Percentiles rank a stretch among this genome's conserved stretches.
Evolutionary conservation across 2,888 invertebrate species (phyloP).

Genomic region (Hoplodrina ambigua): DNA sequence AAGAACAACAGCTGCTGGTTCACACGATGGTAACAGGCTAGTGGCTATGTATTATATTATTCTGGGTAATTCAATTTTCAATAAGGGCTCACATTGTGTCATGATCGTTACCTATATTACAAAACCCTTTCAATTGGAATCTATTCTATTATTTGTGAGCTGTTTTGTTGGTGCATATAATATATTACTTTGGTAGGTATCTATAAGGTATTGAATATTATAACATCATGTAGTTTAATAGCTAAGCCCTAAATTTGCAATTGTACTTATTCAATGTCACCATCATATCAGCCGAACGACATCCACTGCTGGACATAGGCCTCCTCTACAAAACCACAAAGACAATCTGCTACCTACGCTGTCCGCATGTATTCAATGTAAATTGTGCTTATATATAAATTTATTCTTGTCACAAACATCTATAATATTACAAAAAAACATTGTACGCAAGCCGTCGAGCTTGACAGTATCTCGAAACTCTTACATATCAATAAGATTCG

Average conservation of each 20-base stretch:
- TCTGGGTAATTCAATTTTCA: constrained; percentile 46
- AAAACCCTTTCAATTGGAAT: constrained; percentile 44
- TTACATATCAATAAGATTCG: constrained; percentile 17
- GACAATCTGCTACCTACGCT: no score
- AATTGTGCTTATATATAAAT: no score
- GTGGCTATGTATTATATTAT: constrained; percentile 35
- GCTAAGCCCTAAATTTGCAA: not conserved
- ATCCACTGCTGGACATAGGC: no score
- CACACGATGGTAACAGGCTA: constrained; percentile 54
- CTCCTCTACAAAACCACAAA: no score
- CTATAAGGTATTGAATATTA: constrained; percentile 1
- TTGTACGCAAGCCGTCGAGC: not conserved
- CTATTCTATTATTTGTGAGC: constrained; percentile 35
- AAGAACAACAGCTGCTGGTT: constrained; percentile 60
- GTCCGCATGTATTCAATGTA: no score
- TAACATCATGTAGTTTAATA: not conserved
- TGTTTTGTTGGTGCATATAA: constrained; percentile 3
- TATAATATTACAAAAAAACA: not conserved
- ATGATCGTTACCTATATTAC: constrained; percentile 28
- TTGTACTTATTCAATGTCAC: no score
- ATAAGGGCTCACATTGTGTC: constrained; percentile 36
- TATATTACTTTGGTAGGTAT: not conserved
- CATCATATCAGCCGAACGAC: no score
- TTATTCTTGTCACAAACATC: no score
- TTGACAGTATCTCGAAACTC: constrained; percentile 3